phyloP scores from a whole-genome alignment of 2,113 vertebrate species.

The Siphamia tubifer region DNA sequence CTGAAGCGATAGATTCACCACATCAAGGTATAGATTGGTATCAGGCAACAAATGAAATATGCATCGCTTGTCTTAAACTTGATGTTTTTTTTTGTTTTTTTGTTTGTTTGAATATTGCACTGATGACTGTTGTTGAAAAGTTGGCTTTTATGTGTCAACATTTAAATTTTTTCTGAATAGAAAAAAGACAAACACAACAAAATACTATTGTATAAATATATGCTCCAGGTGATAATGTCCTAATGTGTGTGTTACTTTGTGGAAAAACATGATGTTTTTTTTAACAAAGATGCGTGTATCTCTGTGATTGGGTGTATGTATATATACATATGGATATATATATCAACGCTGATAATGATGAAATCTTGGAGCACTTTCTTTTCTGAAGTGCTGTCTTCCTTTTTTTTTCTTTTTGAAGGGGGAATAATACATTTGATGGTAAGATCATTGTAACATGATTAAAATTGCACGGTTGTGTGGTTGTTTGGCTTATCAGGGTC shows the following conservation, averaged over 20 bases:
- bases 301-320: constrained; percentile 79
- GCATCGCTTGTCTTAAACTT: constrained; percentile 85
- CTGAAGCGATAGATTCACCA: constrained; percentile 53
- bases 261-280: constrained; percentile 74
- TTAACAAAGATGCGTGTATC: constrained; percentile 78
- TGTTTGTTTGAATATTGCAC: constrained; percentile 88
- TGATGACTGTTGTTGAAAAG: constrained; percentile 85
- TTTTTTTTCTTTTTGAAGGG: constrained; percentile 76
- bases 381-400: constrained; percentile 73
- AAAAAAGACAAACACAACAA: constrained; percentile 82
- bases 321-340: constrained; percentile 75
- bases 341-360: constrained; percentile 67
- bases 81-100: constrained; percentile 79
- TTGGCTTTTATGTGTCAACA: constrained; percentile 80
- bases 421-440: constrained; percentile 84
- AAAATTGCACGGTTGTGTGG: constrained; percentile 83
- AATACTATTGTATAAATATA: constrained; percentile 79
- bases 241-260: constrained; percentile 79
- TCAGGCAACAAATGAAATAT: constrained; percentile 76
- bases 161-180: constrained; percentile 75
- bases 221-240: constrained; percentile 81
- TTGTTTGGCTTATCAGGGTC: constrained; percentile 85
- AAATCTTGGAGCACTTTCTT: constrained; percentile 72
- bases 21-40: constrained; percentile 63
- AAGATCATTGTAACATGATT: constrained; percentile 82